Evolutionary conservation across 2,888 invertebrate genomes (phyloP).

Genomic region (Mechanitis mazaeus): DNA sequence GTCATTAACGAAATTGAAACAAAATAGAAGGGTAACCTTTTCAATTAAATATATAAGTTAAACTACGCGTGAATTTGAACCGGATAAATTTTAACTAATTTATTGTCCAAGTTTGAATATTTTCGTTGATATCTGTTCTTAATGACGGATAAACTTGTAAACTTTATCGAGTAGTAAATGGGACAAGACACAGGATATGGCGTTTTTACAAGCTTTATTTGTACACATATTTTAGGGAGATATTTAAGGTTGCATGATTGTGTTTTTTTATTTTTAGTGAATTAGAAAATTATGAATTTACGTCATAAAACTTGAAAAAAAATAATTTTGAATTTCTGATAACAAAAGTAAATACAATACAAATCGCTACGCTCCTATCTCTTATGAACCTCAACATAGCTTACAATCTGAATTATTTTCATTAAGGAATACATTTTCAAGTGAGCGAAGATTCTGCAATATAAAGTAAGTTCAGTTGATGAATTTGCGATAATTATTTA

Average conservation of each 20-base stretch:
- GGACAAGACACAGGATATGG: not conserved
- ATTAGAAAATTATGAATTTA: not conserved
- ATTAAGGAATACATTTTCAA: constrained; percentile 23
- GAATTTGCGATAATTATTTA: not conserved
- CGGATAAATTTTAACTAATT: constrained; percentile 26
- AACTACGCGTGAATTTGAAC: constrained; percentile 16
- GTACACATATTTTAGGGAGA: no score
- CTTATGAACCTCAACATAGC: constrained; percentile 27
- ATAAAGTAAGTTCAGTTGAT: not conserved
- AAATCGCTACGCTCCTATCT: constrained; percentile 25
- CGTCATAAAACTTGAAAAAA: not conserved
- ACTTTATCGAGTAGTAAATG: constrained; percentile 48
- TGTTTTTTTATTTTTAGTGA: not conserved
- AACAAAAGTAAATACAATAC: not conserved
- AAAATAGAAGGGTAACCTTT: no score
- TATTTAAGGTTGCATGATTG: no score
- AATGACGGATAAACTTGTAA: constrained; percentile 62
- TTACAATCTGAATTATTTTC: constrained; percentile 34
- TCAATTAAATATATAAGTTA: not conserved
- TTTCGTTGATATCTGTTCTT: constrained; percentile 44
- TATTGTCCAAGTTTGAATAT: constrained; percentile 26
- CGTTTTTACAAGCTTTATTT: not conserved
- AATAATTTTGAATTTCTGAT: not conserved
- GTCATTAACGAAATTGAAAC: no score
- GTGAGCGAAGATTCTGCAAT: not conserved